phyloP scores from a whole-genome alignment of 2,888 invertebrate genomes.

The Siphlonurus alternatus region DNA sequence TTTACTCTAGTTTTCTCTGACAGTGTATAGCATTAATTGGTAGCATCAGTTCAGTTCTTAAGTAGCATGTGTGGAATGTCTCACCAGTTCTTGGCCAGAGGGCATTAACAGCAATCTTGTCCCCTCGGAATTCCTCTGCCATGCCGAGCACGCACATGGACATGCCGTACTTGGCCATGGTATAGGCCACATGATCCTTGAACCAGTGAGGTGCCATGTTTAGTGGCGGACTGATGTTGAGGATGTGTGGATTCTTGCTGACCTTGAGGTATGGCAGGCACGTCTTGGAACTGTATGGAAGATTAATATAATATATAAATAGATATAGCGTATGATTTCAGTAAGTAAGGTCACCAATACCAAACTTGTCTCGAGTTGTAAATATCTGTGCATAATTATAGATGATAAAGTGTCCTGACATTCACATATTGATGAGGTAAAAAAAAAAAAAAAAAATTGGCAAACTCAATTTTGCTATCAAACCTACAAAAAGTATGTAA shows the following conservation, averaged over 20 bases:
- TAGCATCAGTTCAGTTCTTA: too few relatives aligned
- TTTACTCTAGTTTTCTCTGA: too few relatives aligned
- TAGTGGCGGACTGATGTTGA: constrained; percentile 89
- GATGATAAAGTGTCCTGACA: background rate
- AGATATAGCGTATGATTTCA: too few relatives aligned
- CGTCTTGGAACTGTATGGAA: constrained; percentile 56
- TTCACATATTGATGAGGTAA: background rate
- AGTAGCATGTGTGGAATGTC: too few relatives aligned
- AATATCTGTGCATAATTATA: too few relatives aligned
- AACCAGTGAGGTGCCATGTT: constrained; percentile 86
- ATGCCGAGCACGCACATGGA: constrained; percentile 96
- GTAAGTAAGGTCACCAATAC: too few relatives aligned
- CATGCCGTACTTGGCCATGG: constrained; percentile 98
- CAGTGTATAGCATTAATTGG: too few relatives aligned
- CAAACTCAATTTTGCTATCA: too few relatives aligned
- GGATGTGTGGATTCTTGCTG: constrained; percentile 79
- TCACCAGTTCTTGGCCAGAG: constrained; percentile 87
- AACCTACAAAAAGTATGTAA: too few relatives aligned
- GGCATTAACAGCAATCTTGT: constrained; percentile 83
- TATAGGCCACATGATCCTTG: constrained; percentile 81
- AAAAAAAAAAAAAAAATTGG: too few relatives aligned
- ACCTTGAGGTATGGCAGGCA: constrained; percentile 78
- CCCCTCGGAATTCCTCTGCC: constrained; percentile 77
- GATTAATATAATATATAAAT: too few relatives aligned
- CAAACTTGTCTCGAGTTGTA: too few relatives aligned